A percentile compares a stretch with the other conserved stretches of the same genome.
Conservation (phyloP, 2,797 vertebrate genomes). For the Malurus splendens region DNA sequence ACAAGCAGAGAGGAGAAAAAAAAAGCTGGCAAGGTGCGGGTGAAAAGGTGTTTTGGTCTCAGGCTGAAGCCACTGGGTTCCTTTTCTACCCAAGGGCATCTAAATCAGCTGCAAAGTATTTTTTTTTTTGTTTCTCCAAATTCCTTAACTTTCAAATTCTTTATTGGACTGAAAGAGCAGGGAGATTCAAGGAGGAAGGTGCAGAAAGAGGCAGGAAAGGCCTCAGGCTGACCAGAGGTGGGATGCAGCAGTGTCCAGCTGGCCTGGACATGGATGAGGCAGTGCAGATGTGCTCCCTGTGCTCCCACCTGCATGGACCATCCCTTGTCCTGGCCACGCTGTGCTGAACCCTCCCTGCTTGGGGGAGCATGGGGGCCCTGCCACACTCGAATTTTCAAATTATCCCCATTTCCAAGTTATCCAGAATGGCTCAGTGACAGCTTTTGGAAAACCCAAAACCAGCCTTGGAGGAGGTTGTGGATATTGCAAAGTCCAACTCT, state of each 20-base stretch:
- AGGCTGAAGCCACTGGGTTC: background rate
- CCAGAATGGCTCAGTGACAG: background rate
- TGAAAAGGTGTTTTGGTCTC: background rate
- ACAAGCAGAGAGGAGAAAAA: background rate
- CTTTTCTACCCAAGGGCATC: background rate
- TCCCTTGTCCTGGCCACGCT: accelerated
- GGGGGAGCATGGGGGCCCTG: accelerated
- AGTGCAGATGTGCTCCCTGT: background rate
- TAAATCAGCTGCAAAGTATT: background rate
- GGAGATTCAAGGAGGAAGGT: background rate
- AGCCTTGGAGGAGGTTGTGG: background rate
- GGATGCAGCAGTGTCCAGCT: background rate
- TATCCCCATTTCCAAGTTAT: background rate
- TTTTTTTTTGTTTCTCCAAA: background rate
- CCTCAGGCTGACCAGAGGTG: background rate
- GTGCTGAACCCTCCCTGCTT: background rate
- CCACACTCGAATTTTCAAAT: background rate
- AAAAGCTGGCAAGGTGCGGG: background rate
- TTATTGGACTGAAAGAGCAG: background rate
- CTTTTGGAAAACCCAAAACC: background rate
- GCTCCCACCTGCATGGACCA: background rate
- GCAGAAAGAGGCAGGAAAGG: background rate
- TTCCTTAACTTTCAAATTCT: background rate
- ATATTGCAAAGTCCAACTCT: background rate
- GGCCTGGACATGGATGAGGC: background rate